Percentiles rank a stretch among this genome's conserved stretches.
Conservation (phyloP, 1,140 invertebrate species). For the Drosophila pseudoananassae region DNA sequence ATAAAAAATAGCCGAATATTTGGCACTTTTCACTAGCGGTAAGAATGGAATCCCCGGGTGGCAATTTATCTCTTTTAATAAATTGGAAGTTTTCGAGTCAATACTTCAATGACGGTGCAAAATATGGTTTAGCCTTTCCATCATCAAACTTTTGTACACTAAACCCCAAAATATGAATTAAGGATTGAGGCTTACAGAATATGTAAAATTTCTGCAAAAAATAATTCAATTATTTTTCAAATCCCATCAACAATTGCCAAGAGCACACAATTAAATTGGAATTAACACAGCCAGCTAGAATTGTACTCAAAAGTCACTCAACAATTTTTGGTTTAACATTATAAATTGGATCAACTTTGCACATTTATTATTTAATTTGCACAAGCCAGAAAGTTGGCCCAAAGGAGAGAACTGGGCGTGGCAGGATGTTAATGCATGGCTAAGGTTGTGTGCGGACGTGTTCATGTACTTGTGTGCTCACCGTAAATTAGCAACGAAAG, state of each 20-base stretch:
- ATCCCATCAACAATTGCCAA: conserved; percentile 14
- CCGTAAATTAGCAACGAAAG: conserved; percentile 62
- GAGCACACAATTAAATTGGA: conserved; percentile 43
- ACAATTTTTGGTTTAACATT: conserved; percentile 26
- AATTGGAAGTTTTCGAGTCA: conserved; percentile 36
- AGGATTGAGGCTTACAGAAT: neutral
- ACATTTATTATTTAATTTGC: conserved; percentile 61
- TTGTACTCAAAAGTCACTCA: conserved; percentile 39
- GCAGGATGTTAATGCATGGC: conserved; percentile 49
- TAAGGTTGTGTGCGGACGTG: conserved; percentile 17
- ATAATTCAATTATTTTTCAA: conserved; percentile 19
- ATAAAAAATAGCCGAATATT: conserved; percentile 39
- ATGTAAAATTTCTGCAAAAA: conserved; percentile 1
- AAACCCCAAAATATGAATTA: neutral
- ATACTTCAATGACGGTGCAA: conserved; percentile 35
- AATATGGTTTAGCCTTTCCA: conserved; percentile 14
- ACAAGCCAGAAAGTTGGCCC: conserved; percentile 43
- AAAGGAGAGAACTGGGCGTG: conserved; percentile 16
- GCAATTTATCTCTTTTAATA: conserved; percentile 50
- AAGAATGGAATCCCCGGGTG: conserved; percentile 8
- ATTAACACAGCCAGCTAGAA: conserved; percentile 34
- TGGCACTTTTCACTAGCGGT: conserved; percentile 21
- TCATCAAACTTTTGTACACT: neutral
- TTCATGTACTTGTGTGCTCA: conserved; percentile 10
- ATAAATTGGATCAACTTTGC: conserved; percentile 54